Evolutionary conservation across 2,113 vertebrate species (phyloP), one percentile per base, ranked within the genome.

Genomic region (Hyla sarda): DNA sequence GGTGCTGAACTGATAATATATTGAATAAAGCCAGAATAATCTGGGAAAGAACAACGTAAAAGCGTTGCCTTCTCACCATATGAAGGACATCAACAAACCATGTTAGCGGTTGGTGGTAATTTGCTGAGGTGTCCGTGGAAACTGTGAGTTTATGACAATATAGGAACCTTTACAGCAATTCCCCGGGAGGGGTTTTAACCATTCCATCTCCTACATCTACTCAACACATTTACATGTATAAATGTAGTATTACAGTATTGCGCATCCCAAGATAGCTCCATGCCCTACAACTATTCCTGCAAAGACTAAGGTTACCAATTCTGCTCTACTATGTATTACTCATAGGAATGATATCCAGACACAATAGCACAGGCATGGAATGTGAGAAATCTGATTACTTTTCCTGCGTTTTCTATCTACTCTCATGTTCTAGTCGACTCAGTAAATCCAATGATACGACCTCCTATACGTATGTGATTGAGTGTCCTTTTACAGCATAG

Each of bases 371-470:
- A n/a, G n/a, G n/a, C n/a, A n/a, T n/a, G n/a, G n/a, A n/a, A n/a
- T n/a, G n/a, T n/a, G n/a, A n/a, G n/a, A n/a, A n/a, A n/a, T n/a
- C 58, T 37, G 12, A 12, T 28, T 54, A n/a, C 52, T 62, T 21
- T 62, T 19, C 7, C 54, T 34, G 54, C n/a, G 50, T n/a, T 52
- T 72, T 48, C 47, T 14, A 76, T 30, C 34, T 45, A 16, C 30
- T 58, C 50, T 76, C 23, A 16, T 16, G 5, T 58, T 47, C 52
- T 62, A n/a, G n/a, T n/a, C n/a, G 17, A 48, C n/a, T 62, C 75
- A 25, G 56, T 23, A 81, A 54, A 73, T 86, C 75, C 47, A 56
- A 48, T 71, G 75, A 54, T 78, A 60, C 69, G 47, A 67, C 60
- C 60, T n/a, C 60, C 75, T 72, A 34, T 45, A 2, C n/a, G 60